A percentile compares a stretch with the other conserved stretches of the same genome.
Evolutionary conservation across 2,888 invertebrate species (phyloP).

Genomic region (Coenonympha glycerion): DNA sequence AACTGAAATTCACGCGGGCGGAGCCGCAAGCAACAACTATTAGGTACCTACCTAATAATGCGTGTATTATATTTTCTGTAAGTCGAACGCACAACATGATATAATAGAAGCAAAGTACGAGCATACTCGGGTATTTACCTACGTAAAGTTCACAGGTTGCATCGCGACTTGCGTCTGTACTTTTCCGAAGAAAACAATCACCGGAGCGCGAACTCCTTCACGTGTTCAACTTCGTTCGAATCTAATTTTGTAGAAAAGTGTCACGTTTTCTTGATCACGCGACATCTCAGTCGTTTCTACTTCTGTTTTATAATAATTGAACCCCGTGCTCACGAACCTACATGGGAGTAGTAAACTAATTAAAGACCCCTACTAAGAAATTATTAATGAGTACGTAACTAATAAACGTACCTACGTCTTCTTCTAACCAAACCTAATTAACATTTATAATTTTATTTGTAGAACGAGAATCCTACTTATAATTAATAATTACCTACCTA

Average conservation of each 20-base stretch:
- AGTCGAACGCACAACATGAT: no score
- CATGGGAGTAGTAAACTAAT: no score
- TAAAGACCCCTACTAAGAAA: no score
- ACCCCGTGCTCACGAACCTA: not conserved
- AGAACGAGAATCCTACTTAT: not conserved
- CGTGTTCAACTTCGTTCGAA: constrained; percentile 18
- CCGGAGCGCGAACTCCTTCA: constrained; percentile 15
- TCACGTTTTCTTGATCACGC: constrained; percentile 28
- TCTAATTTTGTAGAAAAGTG: constrained; percentile 25
- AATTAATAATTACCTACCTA: no score
- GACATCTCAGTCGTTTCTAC: constrained; percentile 15
- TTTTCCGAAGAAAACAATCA: constrained; percentile 23
- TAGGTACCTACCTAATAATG: no score
- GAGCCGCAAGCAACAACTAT: no score
- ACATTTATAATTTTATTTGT: no score
- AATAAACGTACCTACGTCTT: no score
- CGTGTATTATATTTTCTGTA: no score
- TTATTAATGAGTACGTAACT: not conserved
- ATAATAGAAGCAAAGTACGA: not conserved
- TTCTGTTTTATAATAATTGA: constrained; percentile 13
- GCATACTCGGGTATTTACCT: not conserved
- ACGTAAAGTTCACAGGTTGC: not conserved
- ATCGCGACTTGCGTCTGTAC: constrained; percentile 1
- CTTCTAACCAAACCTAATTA: no score
- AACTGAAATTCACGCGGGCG: no score